Conservation (phyloP, 92 coral and sea anemone genomes). For the Palythoa heliodiscus region DNA sequence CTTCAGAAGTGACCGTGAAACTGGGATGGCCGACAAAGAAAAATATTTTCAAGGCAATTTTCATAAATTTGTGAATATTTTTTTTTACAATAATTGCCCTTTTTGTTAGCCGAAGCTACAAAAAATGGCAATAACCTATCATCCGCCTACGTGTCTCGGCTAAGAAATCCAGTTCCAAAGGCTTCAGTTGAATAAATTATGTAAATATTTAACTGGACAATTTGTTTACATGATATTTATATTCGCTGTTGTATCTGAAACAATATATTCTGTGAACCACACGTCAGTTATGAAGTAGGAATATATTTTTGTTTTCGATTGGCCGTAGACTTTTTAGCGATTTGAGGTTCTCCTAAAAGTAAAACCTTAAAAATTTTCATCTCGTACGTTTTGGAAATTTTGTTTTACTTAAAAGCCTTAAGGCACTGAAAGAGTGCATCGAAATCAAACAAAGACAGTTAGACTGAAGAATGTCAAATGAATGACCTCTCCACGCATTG, state of each 20-base stretch:
- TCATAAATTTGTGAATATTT: no score
- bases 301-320: no score
- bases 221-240: conserved; percentile 49
- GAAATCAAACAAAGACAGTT: neutral
- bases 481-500: conserved; percentile 23
- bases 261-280: neutral
- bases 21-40: no score
- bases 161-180: neutral
- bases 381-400: neutral
- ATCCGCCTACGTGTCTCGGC: neutral
- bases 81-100: no score
- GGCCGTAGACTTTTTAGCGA: neutral
- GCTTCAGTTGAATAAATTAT: conserved; percentile 48
- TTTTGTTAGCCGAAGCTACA: no score
- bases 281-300: neutral
- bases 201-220: conserved; percentile 46
- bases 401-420: neutral
- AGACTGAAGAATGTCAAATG: no score
- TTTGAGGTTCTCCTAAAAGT: neutral
- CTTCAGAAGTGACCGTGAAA: no score
- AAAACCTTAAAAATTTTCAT: neutral
- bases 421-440: neutral
- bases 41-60: no score
- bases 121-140: no score
- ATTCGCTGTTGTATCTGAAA: neutral